Evolutionary conservation across 1,140 invertebrate species (phyloP).

Genomic region (Diorhabda carinulata): DNA sequence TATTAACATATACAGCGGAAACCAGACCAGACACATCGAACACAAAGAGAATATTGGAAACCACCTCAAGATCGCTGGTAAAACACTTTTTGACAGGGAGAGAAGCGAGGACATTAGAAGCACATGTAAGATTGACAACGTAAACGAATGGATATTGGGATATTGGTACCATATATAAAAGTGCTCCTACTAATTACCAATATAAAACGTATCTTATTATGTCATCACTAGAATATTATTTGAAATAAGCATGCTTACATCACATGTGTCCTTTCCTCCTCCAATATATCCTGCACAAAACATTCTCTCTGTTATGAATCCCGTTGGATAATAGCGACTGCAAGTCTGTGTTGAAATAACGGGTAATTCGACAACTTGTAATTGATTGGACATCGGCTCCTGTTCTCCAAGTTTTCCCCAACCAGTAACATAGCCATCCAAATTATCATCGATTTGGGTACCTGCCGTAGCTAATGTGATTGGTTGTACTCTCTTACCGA

Average conservation of each 20-base stretch:
- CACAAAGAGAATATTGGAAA: no score
- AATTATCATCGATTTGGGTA: conserved; percentile 9
- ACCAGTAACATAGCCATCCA: conserved; percentile 51
- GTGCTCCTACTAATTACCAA: no score
- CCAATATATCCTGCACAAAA: conserved; percentile 45
- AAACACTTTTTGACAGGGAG: no score
- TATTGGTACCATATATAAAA: no score
- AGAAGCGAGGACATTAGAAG: no score
- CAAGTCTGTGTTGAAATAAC: conserved; percentile 38
- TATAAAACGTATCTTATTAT: no score
- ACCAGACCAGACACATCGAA: no score
- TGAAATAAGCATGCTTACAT: conserved; percentile 14
- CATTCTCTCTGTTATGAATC: conserved; percentile 41
- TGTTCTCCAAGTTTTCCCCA: conserved; percentile 49
- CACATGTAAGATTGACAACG: no score
- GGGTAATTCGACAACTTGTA: conserved; percentile 43
- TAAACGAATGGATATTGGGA: no score
- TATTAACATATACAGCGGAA: no score
- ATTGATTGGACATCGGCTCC: conserved; percentile 16
- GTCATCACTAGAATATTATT: no score
- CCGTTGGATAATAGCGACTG: conserved; percentile 29
- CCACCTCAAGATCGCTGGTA: no score
- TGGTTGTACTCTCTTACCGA: neutral
- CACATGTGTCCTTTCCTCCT: conserved; percentile 29
- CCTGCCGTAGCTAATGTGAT: conserved; percentile 10